phyloP scores from a whole-genome alignment of 1,140 invertebrate genomes.

The Carposina sasakii region DNA sequence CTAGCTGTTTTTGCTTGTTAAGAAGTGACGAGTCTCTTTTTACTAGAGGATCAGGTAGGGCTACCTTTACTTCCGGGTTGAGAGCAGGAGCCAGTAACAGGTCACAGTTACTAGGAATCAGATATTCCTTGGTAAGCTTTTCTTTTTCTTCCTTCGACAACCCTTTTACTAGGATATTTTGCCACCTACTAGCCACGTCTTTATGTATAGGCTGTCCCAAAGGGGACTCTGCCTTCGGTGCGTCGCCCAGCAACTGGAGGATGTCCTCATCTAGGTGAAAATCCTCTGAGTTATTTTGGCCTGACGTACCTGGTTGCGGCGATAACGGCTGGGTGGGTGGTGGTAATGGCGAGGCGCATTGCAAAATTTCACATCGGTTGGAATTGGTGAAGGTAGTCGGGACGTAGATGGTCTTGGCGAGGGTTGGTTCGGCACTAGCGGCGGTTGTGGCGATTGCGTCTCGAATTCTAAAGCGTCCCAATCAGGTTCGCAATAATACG shows the following conservation, averaged over 20 bases:
- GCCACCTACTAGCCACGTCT: slow-evolving; percentile 5
- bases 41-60: neutral
- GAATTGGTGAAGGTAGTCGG: too few relatives aligned
- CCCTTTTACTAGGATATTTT: slow-evolving; percentile 5
- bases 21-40: slow-evolving; percentile 5
- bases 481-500: too few relatives aligned
- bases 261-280: slow-evolving; percentile 6
- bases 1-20: slow-evolving; percentile 6
- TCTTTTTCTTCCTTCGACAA: slow-evolving; percentile 5
- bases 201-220: slow-evolving; percentile 4
- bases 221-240: neutral
- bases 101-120: slow-evolving; percentile 7
- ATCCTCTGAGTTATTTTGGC: too few relatives aligned
- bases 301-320: too few relatives aligned
- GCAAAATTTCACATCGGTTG: too few relatives aligned
- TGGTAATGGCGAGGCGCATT: too few relatives aligned
- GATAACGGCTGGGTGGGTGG: too few relatives aligned
- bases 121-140: slow-evolving; percentile 2
- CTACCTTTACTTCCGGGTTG: slow-evolving; percentile 13
- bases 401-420: too few relatives aligned
- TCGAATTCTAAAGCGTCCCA: too few relatives aligned
- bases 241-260: slow-evolving; percentile 2
- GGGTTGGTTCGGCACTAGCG: too few relatives aligned
- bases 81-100: neutral
- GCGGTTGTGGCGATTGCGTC: too few relatives aligned